A percentile compares a stretch with the other conserved stretches of the same genome.
Conservation (phyloP, 2,113 vertebrate species). For the Amazona guildingii region DNA sequence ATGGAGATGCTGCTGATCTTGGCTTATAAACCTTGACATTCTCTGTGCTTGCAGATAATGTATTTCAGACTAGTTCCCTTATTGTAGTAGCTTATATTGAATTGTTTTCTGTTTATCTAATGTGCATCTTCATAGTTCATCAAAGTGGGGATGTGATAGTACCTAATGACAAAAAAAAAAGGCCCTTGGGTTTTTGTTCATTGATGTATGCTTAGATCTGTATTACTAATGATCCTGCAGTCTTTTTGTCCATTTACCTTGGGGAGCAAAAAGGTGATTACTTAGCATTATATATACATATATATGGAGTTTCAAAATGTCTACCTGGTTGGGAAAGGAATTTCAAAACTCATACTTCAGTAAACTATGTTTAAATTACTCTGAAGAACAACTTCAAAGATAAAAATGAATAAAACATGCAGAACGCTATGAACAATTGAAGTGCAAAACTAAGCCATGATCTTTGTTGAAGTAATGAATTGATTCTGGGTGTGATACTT, state of each 20-base stretch:
- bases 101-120: conserved; percentile 50
- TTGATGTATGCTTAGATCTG: not conserved
- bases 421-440: not conserved
- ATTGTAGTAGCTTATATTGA: not conserved
- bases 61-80: conserved; percentile 22
- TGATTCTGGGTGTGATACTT: not conserved
- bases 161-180: not conserved
- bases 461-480: not conserved
- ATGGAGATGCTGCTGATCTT: conserved; percentile 40
- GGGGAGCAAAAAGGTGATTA: not conserved
- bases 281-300: not conserved
- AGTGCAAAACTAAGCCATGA: not conserved
- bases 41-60: conserved; percentile 44
- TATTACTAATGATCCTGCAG: not conserved
- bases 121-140: conserved; percentile 57
- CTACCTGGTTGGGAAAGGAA: not conserved
- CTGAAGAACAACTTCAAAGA: not conserved
- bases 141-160: not conserved
- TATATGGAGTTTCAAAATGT: not conserved
- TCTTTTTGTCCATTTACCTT: not conserved
- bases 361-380: not conserved
- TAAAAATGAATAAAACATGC: not conserved
- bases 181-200: conserved; percentile 18
- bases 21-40: conserved; percentile 46
- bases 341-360: not conserved